Evolutionary conservation across 2,797 vertebrate species (phyloP), one percentile per base, ranked within the genome.

Genomic region (Falco peregrinus): DNA sequence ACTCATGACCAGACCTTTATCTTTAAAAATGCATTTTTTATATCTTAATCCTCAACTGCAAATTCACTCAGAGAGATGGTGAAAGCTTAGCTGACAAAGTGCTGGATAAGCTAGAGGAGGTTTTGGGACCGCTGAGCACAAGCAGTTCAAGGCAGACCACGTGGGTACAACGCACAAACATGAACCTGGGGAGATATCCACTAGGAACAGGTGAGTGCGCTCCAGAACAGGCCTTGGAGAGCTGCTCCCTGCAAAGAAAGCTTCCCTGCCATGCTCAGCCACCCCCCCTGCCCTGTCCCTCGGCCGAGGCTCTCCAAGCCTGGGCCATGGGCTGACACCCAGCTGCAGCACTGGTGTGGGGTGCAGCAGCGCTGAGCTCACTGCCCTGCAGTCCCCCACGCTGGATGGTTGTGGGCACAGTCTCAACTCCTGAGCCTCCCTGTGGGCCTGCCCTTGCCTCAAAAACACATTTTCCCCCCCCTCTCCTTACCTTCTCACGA

Each of bases 261-360:
- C 54, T 56, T 35, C 35, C 48, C 22, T 43, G 71, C 50, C 25
- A 2, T 11, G 47, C 54, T 47, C 2, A 1, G 76, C 59, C 45
- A 13, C 21, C 22, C 35, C 22, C 35, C 17, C 48, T 12, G 37
- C 20, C 33, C 3, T 4, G 37, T 31, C 65, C 65, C 41, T 43
- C 0, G 3, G 67, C 43, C 48, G 59, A 25, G 37, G 25, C 11
- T 26, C 59, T 10, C 19, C 50, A 24, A 48, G 41, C 33, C 59
- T 5, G 1, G 39, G 28, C 77, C 16, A 8, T 0, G 15, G 78
- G 28, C 43, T 28, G 67, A 67, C 4, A 1, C 56, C 65, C 1
- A 3, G 39, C 21, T 28, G 11, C 2, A 4, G 57, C 57, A 35
- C 16, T 4, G 4, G 13, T 1, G 1, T 3, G 57, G 69, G 69